Base-by-base conservation (phyloP, 37 sponge, comb jelly and placozoan species). In the Haliclona indistincta region DNA sequence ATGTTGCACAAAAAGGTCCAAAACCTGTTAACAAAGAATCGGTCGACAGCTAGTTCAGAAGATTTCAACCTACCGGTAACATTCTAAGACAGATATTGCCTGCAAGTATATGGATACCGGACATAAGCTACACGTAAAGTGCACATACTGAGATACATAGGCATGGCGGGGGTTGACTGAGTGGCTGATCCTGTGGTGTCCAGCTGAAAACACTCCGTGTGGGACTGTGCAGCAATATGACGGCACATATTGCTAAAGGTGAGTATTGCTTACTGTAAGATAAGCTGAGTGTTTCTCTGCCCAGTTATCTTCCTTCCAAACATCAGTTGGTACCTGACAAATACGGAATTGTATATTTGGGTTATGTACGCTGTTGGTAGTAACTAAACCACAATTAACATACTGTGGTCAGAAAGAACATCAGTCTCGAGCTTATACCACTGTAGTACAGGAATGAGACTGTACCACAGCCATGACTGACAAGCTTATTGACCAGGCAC, bases 1-100 rank as follows among this genome's bases (percentile, higher is more conserved):
- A 1, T 93, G 71, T 47, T 95, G 92, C 11, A 95, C 41, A 41
- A 88, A 51, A 23, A 95, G 63, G 38, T 94, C 95, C 22, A 94
- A 25, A 25, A 58, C 25, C 60, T 58, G 38, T 8, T 33, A 65
- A 29, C 38, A 36, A 33, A 33, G 38, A 65, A 65, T 30, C 35
- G 30, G 10, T 35, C 23, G 13, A 8, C 8, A 65, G 5, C 23
- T 65, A 65, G 7, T 65, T 13, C 5, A 38, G 38, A n/a, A 13
- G 38, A 11, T 10, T 22, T 3, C 8, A 29, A 73, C 74, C 55
- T 55, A 73, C 74, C 4, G 82, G 82, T 40, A 81, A 22, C 38
- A 81, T 63, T 49, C 82, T 22, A 13, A 92, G 63, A 61, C 93
- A 92, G n/a, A 83, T 56, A 70, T 93, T 89, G 23, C 94, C 94